phyloP scores from a whole-genome alignment of 1,140 invertebrate species.

The Holcopasites calliopsidis region DNA sequence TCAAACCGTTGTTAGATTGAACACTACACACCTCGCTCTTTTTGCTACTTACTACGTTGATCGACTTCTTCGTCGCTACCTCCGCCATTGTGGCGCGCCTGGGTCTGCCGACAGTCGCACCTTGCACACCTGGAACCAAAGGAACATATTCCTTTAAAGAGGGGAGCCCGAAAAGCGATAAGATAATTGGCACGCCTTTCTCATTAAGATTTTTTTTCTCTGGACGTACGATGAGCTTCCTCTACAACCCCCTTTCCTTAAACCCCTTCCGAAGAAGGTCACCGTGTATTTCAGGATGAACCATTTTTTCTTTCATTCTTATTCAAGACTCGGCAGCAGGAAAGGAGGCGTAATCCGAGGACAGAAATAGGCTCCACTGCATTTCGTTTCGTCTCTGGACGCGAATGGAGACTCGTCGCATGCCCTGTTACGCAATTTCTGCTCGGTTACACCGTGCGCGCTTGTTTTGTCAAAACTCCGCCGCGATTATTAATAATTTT shows the following conservation, averaged over 20 bases:
- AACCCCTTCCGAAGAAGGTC: slow-evolving; percentile 18
- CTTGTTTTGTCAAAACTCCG: background rate
- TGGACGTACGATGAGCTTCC: too few relatives aligned
- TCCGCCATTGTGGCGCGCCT: slow-evolving; percentile 73
- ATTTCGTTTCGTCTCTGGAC: background rate
- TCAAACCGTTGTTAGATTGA: slow-evolving; percentile 79
- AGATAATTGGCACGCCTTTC: background rate
- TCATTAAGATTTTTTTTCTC: too few relatives aligned
- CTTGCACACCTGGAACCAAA: slow-evolving; percentile 42
- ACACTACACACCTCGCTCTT: slow-evolving; percentile 77
- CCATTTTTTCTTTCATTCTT: slow-evolving; percentile 2
- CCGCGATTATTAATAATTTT: background rate
- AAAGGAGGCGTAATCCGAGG: background rate
- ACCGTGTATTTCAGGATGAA: slow-evolving; percentile 19
- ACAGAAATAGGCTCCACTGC: background rate
- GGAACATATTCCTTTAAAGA: too few relatives aligned
- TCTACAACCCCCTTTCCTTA: too few relatives aligned
- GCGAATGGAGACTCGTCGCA: too few relatives aligned
- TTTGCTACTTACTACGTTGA: slow-evolving; percentile 78
- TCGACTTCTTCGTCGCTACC: slow-evolving; percentile 77
- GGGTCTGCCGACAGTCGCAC: slow-evolving; percentile 40
- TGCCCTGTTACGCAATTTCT: background rate
- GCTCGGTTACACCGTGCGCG: background rate
- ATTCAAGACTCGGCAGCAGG: background rate
- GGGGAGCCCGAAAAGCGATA: too few relatives aligned